Evolutionary conservation across 2,113 vertebrate genomes (phyloP).

Genomic region (Felis chaus): DNA sequence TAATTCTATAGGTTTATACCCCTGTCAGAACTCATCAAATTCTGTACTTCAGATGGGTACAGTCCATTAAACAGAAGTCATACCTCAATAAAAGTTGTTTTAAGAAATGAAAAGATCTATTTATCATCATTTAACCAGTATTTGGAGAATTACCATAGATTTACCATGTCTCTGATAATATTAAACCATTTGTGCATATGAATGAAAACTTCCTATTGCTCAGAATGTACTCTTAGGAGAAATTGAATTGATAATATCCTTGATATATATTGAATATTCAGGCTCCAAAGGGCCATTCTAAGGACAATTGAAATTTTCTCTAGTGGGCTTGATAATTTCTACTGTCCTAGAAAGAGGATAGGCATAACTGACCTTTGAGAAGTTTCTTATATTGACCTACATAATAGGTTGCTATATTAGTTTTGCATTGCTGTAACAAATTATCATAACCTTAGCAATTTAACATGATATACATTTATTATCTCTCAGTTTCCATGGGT

Average conservation of each 20-base stretch:
- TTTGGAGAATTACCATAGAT: background rate
- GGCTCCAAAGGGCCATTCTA: background rate
- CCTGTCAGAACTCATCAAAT: background rate
- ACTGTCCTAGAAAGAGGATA: background rate
- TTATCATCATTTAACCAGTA: background rate
- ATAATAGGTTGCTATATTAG: background rate
- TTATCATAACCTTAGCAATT: background rate
- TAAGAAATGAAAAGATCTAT: background rate
- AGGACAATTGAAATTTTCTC: background rate
- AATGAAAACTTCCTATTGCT: background rate
- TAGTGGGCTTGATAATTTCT: background rate
- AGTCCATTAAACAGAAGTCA: background rate
- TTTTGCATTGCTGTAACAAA: background rate
- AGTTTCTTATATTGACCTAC: background rate
- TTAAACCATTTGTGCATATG: background rate
- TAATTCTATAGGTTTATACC: background rate
- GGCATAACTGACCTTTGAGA: background rate
- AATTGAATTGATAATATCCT: background rate
- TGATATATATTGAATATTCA: background rate
- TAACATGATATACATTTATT: background rate
- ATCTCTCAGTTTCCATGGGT: background rate
- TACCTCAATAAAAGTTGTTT: background rate
- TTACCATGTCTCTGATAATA: background rate
- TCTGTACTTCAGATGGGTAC: background rate
- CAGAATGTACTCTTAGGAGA: background rate